phyloP scores from a whole-genome alignment of 2,888 invertebrate genomes.

The Drosophila leonis region DNA sequence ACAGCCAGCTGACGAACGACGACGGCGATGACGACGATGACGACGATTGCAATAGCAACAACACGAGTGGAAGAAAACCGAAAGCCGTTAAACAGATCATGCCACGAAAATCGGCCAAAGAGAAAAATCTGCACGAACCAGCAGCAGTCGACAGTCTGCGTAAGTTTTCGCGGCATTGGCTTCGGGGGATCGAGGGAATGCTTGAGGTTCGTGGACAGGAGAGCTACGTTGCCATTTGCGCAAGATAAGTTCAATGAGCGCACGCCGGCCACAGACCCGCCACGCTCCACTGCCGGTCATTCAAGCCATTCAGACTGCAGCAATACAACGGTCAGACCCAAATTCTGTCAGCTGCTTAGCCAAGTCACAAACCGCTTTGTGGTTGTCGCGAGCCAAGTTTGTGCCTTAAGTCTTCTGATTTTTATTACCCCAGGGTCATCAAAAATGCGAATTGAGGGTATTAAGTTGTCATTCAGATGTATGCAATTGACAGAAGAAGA shows the following conservation, averaged over 20 bases:
- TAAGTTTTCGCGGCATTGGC: conserved; percentile 29
- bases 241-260: conserved; percentile 79
- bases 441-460: background rate
- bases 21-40: conserved; percentile 12
- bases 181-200: background rate
- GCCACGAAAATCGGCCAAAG: conserved; percentile 78
- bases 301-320: conserved; percentile 23
- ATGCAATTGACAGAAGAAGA: background rate
- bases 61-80: conserved; percentile 65
- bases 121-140: conserved; percentile 72
- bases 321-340: conserved; percentile 21
- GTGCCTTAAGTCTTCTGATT: conserved; percentile 63
- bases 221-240: conserved; percentile 60
- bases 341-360: conserved; percentile 37
- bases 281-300: conserved; percentile 66
- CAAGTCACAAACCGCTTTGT: conserved; percentile 34
- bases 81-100: conserved; percentile 81
- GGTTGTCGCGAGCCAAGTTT: conserved; percentile 40
- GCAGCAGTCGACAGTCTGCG: conserved; percentile 38
- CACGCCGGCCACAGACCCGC: conserved; percentile 53
- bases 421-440: conserved; percentile 9
- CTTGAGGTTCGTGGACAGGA: background rate
- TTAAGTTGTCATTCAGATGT: background rate
- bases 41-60: conserved; percentile 23
- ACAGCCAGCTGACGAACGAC: conserved; percentile 35